Conservation (phyloP, 1,140 invertebrate species). For the Drosophila navojoa region DNA sequence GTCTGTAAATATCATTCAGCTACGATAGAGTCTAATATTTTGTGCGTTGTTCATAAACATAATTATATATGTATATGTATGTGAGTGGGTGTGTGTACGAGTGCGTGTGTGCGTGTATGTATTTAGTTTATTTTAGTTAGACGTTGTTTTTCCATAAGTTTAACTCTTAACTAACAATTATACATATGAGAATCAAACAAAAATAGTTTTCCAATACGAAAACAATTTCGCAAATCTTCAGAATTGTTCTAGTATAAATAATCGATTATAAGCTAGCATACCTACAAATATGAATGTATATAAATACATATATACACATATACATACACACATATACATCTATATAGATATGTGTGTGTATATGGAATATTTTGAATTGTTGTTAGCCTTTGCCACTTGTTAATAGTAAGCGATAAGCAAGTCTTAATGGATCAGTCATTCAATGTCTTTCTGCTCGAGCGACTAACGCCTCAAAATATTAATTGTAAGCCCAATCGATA, state of each 20-base stretch:
- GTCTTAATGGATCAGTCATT: conserved; percentile 28
- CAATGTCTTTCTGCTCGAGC: conserved; percentile 27
- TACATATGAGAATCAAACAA: conserved; percentile 42
- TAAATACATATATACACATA: not conserved
- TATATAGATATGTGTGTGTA: conserved; percentile 13
- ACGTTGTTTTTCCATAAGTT: conserved; percentile 40
- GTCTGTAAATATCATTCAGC: conserved; percentile 5
- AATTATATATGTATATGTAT: conserved; percentile 16
- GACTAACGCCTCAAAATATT: conserved; percentile 12
- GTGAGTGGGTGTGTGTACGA: conserved; percentile 7
- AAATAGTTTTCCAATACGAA: conserved; percentile 41
- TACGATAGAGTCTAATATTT: not conserved
- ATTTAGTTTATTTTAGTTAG: conserved; percentile 25
- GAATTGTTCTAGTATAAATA: conserved; percentile 31
- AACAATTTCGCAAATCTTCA: conserved; percentile 17
- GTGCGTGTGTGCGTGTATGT: conserved; percentile 8
- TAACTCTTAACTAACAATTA: conserved; percentile 22
- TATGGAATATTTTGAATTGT: conserved; percentile 40
- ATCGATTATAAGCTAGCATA: conserved; percentile 10
- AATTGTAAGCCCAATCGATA: conserved; percentile 27
- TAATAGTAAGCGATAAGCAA: conserved; percentile 41
- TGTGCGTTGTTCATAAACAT: not conserved
- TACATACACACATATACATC: conserved; percentile 9
- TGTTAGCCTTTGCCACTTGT: conserved; percentile 54
- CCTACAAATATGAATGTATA: not conserved